Evolutionary conservation across 2,888 invertebrate genomes (phyloP).

Genomic region (Agriopis aurantiaria): DNA sequence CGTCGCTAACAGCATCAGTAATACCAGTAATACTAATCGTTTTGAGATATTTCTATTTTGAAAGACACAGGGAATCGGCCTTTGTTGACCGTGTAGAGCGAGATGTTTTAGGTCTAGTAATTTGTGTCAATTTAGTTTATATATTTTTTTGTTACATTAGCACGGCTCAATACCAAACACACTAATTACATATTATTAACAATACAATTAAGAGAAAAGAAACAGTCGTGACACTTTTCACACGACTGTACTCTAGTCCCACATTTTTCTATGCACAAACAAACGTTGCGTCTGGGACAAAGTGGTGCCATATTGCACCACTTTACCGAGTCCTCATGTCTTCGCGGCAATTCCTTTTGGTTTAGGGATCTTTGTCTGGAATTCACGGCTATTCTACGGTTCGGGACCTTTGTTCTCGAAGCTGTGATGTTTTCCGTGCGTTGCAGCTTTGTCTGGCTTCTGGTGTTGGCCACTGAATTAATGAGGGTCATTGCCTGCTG

Average conservation of each 20-base stretch:
- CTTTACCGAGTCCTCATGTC: background rate
- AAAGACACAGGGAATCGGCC: too few relatives aligned
- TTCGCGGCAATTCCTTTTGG: constrained; percentile 1
- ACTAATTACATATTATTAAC: too few relatives aligned
- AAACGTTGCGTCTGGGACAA: constrained; percentile 13
- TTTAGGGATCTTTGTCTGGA: background rate
- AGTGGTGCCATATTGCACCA: constrained; percentile 12
- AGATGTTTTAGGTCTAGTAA: too few relatives aligned
- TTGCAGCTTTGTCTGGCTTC: constrained; percentile 6
- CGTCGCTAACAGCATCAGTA: too few relatives aligned
- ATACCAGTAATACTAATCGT: too few relatives aligned
- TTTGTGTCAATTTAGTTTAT: too few relatives aligned
- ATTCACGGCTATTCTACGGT: background rate
- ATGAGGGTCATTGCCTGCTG: constrained; percentile 6
- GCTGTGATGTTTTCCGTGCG: constrained; percentile 2
- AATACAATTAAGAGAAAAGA: too few relatives aligned
- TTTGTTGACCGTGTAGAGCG: too few relatives aligned
- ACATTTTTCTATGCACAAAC: constrained; percentile 15
- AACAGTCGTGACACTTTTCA: background rate
- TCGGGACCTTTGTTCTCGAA: background rate
- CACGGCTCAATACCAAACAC: too few relatives aligned
- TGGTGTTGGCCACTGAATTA: constrained; percentile 8
- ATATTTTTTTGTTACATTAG: too few relatives aligned
- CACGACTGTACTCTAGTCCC: constrained; percentile 14
- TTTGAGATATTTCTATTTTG: too few relatives aligned